phyloP scores from a whole-genome alignment of 2,888 invertebrate species.

The Apodemia zela region DNA sequence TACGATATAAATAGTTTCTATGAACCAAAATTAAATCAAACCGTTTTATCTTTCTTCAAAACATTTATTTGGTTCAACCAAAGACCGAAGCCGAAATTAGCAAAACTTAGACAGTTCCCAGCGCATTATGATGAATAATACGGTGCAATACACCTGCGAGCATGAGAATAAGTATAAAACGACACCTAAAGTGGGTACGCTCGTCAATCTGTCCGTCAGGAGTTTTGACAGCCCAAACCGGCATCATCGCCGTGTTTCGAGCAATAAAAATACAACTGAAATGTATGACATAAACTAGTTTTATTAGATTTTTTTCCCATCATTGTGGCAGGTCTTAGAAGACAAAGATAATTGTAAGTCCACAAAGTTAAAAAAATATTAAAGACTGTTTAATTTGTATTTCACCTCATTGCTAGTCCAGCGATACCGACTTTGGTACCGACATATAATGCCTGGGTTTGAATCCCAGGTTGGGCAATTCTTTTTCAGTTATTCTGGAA shows the following conservation, averaged over 20 bases:
- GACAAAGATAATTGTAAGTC: not conserved
- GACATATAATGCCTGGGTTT: no score
- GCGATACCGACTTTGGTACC: no score
- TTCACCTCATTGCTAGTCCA: not conserved
- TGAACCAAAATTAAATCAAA: not conserved
- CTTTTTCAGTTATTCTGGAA: no score
- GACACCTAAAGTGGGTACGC: slow-evolving; percentile 50
- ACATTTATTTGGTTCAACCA: not conserved
- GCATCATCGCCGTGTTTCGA: slow-evolving; percentile 58
- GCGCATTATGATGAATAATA: slow-evolving; percentile 48
- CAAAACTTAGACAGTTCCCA: slow-evolving; percentile 33
- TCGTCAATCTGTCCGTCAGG: slow-evolving; percentile 76
- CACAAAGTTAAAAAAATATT: slow-evolving; percentile 3
- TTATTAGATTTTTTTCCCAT: slow-evolving; percentile 27
- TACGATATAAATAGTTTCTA: not conserved
- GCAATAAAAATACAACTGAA: slow-evolving; percentile 50
- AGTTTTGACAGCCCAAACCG: slow-evolving; percentile 76
- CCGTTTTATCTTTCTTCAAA: not conserved
- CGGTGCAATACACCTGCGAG: slow-evolving; percentile 62
- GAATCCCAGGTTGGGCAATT: no score
- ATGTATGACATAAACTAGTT: slow-evolving; percentile 35
- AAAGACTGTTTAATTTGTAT: not conserved
- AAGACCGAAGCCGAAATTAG: slow-evolving; percentile 18
- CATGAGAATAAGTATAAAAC: slow-evolving; percentile 63
- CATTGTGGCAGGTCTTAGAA: slow-evolving; percentile 13